Conservation (phyloP, 2,113 vertebrate species). For the Uria lomvia region DNA sequence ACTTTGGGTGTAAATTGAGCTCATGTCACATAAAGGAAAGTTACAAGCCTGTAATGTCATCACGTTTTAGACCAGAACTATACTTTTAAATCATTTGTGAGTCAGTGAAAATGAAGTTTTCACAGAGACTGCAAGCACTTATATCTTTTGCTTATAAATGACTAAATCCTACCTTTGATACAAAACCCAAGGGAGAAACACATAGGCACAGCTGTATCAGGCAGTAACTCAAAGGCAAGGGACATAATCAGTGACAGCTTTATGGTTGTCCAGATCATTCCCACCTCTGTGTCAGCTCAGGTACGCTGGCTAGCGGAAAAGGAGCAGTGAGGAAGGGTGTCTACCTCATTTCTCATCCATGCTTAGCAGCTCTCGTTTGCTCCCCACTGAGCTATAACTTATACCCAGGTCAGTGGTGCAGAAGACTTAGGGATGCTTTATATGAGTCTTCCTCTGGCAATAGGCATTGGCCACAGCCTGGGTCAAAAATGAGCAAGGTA, state of each 20-base stretch:
- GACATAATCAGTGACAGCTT: not conserved
- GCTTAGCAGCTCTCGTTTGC: not conserved
- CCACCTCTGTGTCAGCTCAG: not conserved
- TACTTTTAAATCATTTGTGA: not conserved
- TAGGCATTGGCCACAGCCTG: accelerated
- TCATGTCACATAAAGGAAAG: not conserved
- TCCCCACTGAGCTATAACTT: not conserved
- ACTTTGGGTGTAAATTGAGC: not conserved
- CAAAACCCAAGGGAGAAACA: not conserved
- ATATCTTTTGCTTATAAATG: not conserved
- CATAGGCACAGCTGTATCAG: not conserved
- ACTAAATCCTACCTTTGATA: not conserved
- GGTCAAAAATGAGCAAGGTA: not conserved
- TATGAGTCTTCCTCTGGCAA: not conserved
- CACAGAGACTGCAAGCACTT: not conserved
- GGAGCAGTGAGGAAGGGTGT: not conserved
- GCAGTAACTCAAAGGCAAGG: not conserved
- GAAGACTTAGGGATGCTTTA: not conserved
- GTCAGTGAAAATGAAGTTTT: not conserved
- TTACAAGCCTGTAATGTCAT: not conserved
- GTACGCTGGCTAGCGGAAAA: not conserved
- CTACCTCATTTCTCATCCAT: not conserved
- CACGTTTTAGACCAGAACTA: not conserved
- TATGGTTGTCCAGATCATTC: not conserved
- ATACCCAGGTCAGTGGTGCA: not conserved